A percentile compares a stretch with the other conserved stretches of the same genome.
Conservation (phyloP, 2,888 invertebrate species). For the Apotomis capreana region DNA sequence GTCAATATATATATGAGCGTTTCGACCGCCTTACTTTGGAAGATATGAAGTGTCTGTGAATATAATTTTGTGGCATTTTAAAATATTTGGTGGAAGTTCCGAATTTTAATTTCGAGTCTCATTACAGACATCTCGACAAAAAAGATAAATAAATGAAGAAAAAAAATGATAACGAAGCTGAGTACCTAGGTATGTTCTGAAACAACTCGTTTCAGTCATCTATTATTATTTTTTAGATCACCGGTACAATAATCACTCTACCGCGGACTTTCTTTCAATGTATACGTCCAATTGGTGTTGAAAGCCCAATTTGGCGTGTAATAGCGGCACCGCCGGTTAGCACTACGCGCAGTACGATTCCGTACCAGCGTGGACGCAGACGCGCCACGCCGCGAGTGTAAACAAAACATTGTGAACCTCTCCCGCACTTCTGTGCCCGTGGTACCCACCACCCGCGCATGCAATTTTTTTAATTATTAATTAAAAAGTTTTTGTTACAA, state of each 20-base stretch:
- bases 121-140: too few species aligned
- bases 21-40: too few species aligned
- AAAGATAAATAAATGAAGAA: too few species aligned
- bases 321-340: neutral
- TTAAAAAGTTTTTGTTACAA: neutral
- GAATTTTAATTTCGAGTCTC: too few species aligned
- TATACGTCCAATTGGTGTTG: constrained; percentile 3
- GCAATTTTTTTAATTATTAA: too few species aligned
- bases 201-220: too few species aligned
- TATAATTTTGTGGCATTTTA: too few species aligned
- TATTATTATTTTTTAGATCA: neutral
- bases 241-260: neutral
- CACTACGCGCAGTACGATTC: constrained; percentile 24
- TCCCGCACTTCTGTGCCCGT: neutral
- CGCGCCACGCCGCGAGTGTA: constrained; percentile 6
- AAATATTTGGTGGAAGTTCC: too few species aligned
- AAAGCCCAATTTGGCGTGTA: constrained; percentile 10
- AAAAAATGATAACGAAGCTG: too few species aligned
- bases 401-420: constrained; percentile 10
- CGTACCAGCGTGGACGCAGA: constrained; percentile 14
- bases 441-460: neutral
- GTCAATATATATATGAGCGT: too few species aligned
- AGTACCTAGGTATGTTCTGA: too few species aligned
- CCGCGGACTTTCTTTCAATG: constrained; percentile 22
- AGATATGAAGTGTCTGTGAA: too few species aligned